These are phyloP conservation scores for Danio tinwini DNA, from an alignment of 2,797 vertebrate species.

Conservation along the genomic window DNA sequence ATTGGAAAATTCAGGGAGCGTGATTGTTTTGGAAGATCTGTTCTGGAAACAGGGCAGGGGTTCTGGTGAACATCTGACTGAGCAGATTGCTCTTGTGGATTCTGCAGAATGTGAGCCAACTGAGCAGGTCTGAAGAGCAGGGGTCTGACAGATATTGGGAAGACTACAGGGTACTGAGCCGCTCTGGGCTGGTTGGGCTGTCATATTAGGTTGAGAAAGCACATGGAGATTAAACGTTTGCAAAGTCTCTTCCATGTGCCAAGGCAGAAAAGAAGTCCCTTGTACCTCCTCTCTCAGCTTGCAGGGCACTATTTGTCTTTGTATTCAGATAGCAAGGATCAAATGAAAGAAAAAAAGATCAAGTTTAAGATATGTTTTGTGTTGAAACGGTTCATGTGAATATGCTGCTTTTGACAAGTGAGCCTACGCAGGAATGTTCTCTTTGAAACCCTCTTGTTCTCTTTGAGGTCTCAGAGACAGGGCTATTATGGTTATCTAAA, in stretches of 20 bases:
- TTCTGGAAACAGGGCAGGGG: constrained; percentile 70
- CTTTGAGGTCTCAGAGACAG: neutral
- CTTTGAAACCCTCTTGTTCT: neutral
- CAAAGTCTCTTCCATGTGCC: constrained; percentile 29
- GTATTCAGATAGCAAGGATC: neutral
- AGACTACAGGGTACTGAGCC: constrained; percentile 60
- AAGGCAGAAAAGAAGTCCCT: constrained; percentile 7
- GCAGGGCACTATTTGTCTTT: constrained; percentile 3
- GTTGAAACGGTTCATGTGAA: neutral
- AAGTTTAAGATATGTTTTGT: neutral
- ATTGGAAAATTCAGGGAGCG: neutral
- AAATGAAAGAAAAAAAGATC: neutral
- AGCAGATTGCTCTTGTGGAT: constrained; percentile 76
- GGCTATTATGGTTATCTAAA: too few species aligned
- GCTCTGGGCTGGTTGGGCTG: constrained; percentile 72
- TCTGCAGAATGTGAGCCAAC: constrained; percentile 62
- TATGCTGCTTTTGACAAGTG: neutral
- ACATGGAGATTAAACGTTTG: constrained; percentile 64
- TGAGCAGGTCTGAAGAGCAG: constrained; percentile 58
- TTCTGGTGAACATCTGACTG: constrained; percentile 76
- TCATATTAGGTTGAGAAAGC: constrained; percentile 74
- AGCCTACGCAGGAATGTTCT: neutral
- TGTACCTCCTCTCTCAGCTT: neutral
- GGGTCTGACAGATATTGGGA: constrained; percentile 70
- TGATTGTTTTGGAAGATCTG: constrained; percentile 49